Percentiles rank a stretch among this genome's conserved stretches.
Conservation (phyloP, 2,888 invertebrate genomes). For the Acleris literana region DNA sequence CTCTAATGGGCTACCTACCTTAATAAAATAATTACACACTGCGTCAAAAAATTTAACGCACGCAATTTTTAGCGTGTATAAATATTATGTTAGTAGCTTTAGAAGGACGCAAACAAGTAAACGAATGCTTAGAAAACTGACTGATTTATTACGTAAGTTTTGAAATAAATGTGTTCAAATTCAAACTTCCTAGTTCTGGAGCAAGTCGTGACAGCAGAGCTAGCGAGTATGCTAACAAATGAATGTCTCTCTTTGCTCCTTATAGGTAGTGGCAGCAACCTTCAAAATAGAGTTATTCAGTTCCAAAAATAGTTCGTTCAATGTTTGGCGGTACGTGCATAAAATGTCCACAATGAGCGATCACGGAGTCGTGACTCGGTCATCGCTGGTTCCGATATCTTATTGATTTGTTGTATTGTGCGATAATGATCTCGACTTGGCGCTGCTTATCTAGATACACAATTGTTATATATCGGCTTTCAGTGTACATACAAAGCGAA, state of each 20-base stretch:
- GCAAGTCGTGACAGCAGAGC: conserved; percentile 27
- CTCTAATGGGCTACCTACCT: conserved; percentile 2
- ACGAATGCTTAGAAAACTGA: conserved; percentile 10
- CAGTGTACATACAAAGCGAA: conserved; percentile 15
- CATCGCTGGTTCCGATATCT: conserved; percentile 43
- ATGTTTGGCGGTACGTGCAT: conserved; percentile 48
- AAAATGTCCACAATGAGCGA: conserved; percentile 49
- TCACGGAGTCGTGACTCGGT: conserved; percentile 43
- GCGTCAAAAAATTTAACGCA: not conserved
- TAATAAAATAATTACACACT: conserved; percentile 8
- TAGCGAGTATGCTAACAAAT: conserved; percentile 18
- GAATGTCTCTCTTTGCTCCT: conserved; percentile 29
- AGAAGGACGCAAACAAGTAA: conserved; percentile 13
- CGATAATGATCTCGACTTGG: conserved; percentile 60
- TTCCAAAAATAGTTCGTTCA: conserved; percentile 54
- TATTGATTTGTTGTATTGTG: conserved; percentile 66
- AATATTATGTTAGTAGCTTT: conserved; percentile 1
- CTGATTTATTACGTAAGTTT: conserved; percentile 22
- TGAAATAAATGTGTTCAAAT: conserved; percentile 26
- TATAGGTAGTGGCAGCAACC: conserved; percentile 41
- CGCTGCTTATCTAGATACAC: conserved; percentile 47
- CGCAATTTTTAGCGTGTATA: not conserved
- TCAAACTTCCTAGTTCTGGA: conserved; percentile 29
- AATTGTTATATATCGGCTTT: conserved; percentile 38
- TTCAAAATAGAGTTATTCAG: conserved; percentile 50